Percentiles rank a stretch among this genome's conserved stretches.
Evolutionary conservation across 2,888 invertebrate genomes (phyloP).

Genomic region (Silvanus unidentatus): DNA sequence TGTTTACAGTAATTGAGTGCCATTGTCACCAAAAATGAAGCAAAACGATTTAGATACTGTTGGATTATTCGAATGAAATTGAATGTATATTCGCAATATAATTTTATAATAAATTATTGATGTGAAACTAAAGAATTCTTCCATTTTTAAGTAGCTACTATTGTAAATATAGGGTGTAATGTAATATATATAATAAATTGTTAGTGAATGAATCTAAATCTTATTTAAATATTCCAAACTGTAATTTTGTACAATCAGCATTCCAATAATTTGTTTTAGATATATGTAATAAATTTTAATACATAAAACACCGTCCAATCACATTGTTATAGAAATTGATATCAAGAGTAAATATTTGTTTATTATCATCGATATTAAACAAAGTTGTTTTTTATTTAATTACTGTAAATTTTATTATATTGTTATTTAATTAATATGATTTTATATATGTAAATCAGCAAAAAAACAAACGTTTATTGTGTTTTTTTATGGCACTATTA

Average conservation of each 20-base stretch:
- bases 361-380: conserved; percentile 8
- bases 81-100: conserved; percentile 2
- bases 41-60: conserved; percentile 15
- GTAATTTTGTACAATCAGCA: neutral
- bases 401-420: conserved; percentile 37
- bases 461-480: neutral
- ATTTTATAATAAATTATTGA: neutral
- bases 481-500: neutral
- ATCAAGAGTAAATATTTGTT: conserved; percentile 9
- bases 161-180: conserved; percentile 39
- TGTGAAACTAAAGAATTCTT: conserved; percentile 22
- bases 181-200: conserved; percentile 24
- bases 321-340: conserved; percentile 18
- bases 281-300: neutral
- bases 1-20: conserved; percentile 17
- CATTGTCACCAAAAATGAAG: conserved; percentile 20
- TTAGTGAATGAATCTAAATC: conserved; percentile 6
- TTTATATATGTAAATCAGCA: conserved; percentile 21
- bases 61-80: conserved; percentile 15
- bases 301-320: conserved; percentile 29
- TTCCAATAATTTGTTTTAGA: neutral
- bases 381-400: conserved; percentile 26
- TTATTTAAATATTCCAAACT: conserved; percentile 1
- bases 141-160: conserved; percentile 28
- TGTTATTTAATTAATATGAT: conserved; percentile 37